Base-by-base conservation (phyloP, 2,797 vertebrate species). In the Zalophus californianus region DNA sequence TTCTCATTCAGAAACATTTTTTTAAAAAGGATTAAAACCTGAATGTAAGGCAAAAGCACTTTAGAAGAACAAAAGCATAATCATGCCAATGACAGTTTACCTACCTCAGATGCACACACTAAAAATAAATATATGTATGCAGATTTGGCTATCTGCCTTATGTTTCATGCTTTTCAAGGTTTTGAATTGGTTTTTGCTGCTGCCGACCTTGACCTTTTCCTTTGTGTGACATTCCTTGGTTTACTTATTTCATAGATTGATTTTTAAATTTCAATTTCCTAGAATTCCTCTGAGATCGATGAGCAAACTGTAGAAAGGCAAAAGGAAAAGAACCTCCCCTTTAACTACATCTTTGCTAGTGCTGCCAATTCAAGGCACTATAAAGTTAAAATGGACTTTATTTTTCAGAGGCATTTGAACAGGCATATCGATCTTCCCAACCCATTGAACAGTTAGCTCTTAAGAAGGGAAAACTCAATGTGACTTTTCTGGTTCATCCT, bases 181-280 rank as follows among this genome's bases (percentile, higher is more conserved):
- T 90, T 92, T 87, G 54, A 86, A 70, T 16, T 68, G 54, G 27
- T 86, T 94, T 96, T 78, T 50, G 8, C 75, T 70, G 41, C 66
- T 23, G 8, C 18, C 13, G 8, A 86, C 15, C 23, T 13, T 94
- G 68, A 86, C 23, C 56, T 95, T 92, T 75, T 52, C 48, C 94
- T 86, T 78, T 52, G 15, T 21, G 20, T 38, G 48, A 77, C 18
- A 41, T 72, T 95, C 68, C 15, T 20, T 60, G 62, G 29, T 70
- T 95, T 90, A 73, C 41, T 82, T 66, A 86, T 91, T 91, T 95
- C 58, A 50, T 20, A 64, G 52, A 84, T 25, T 87, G 95, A 94
- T 94, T 90, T 93, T 95, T 44, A 77, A 97, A 93, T 91, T 90
- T 92, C 54, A 48, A 56, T 73, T 96, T 96, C 72, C 85, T 94